Evolutionary conservation across 2,113 vertebrate species (phyloP).

Genomic region (Ophthalmolycus amberensis): DNA sequence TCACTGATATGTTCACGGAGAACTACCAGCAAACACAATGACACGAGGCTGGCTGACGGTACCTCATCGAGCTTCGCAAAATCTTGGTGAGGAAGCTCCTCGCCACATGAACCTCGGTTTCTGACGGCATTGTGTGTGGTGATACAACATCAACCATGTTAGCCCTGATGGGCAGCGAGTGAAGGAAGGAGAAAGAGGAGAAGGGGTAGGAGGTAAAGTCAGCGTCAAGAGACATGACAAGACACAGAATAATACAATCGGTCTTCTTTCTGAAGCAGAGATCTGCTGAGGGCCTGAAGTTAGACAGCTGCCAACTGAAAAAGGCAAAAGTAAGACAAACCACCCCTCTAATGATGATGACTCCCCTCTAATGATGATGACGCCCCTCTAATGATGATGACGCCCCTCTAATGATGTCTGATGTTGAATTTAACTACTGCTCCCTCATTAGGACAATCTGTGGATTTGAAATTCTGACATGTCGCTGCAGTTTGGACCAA

Average conservation of each 20-base stretch:
- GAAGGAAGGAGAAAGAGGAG: slow-evolving; percentile 1
- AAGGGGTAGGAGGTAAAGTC: slow-evolving; percentile 29
- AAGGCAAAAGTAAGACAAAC: background rate
- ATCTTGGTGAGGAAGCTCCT: slow-evolving; percentile 90
- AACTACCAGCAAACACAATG: slow-evolving; percentile 23
- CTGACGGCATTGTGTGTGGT: slow-evolving; percentile 83
- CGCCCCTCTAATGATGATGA: background rate
- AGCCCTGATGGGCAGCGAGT: slow-evolving; percentile 75
- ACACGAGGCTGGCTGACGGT: slow-evolving; percentile 38
- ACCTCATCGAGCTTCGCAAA: slow-evolving; percentile 92
- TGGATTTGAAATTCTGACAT: background rate
- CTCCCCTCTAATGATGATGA: too few relatives aligned
- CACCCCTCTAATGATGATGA: too few relatives aligned
- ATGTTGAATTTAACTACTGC: background rate
- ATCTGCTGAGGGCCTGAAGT: background rate
- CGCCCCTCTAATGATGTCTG: background rate
- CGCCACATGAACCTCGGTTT: slow-evolving; percentile 86
- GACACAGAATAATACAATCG: background rate
- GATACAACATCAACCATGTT: slow-evolving; percentile 86
- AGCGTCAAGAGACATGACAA: background rate
- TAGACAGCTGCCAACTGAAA: background rate
- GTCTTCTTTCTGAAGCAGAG: background rate
- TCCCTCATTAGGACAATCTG: background rate
- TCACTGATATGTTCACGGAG: background rate
- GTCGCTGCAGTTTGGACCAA: background rate